Evolutionary conservation across 2,888 invertebrate species (phyloP), one percentile per base, ranked within the genome.

Genomic region (Athripsodes cinereus): DNA sequence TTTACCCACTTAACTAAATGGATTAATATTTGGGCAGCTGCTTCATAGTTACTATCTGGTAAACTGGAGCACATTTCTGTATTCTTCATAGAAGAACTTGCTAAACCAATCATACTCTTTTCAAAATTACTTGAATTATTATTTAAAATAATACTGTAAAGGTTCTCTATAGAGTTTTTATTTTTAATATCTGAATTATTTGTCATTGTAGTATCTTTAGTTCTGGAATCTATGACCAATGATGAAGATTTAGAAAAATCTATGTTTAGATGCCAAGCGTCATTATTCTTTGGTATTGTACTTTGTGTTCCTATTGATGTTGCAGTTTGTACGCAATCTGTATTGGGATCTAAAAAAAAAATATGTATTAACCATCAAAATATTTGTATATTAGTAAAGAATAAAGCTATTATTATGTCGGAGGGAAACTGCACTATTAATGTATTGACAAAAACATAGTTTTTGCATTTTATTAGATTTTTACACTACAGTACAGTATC

Each of bases 1-100:
- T 87, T 81, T 1, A 90, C 84, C 92, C 92, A 93, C 69, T 88
- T 87, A 1, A 92, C 85, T 0, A 88, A 82, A 34, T 88, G 76
- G 66, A 90, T 88, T 21, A 93, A 22, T 3, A 93, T 72, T 67
- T 88, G 88, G 0, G 88, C 86, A 0, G 90, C 87, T 0, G 87
- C 84, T 68, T 88, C 87, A 68, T 85, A 85, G 16, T 83, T 74
- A 65, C 79, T 82, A 10, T 58, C 58, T 18, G 53, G 53, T 1
- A 46, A 20, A 21, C 20, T 48, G 2, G 56, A 34, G n/a, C 40
- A 22, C 2, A 56, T 40, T 19, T 56, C 56, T 3, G 40, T 21
- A 2, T 20, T 13, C 44, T 44, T 13, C 26, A 26, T 26, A 6
- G 26, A 26, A 26, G 26, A 26, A 26, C 51, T 31, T 3, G 26